Base-by-base conservation (phyloP, 2,113 vertebrate species). In the Jacana jacana region DNA sequence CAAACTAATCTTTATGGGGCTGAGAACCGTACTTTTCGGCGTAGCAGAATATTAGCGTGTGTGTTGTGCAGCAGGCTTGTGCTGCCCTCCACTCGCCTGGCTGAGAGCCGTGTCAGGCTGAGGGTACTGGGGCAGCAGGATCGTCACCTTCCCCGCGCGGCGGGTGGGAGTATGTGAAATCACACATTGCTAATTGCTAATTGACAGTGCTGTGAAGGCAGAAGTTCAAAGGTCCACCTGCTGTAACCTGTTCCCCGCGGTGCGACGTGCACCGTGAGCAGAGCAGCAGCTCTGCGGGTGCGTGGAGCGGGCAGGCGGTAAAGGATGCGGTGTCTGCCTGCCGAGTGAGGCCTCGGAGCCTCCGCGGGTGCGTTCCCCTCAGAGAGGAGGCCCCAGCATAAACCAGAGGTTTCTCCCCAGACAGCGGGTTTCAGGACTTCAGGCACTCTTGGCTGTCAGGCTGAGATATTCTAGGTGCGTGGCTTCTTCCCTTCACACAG, bases 311-410 rank as follows among this genome's bases (percentile, higher is more conserved):
- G 3, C 13, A 73, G 39, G 2, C 1, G 3, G 37, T 10, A 5
- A 33, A 17, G 6, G 6, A 7, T 6, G 17, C 80, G 1, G 1
- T 12, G 49, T 5, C 55, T 57, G 70, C 48, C 2, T 52, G 63
- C 0, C 0, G 4, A 2, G 0, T 0, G 15, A 23, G 23, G 88
- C 31, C 0, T 15, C 6, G 0, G 0, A 7, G 35, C 76, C 66
- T n/a, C 1, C 2, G 48, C 5, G 9, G 0, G 24, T 4, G 22
- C 5, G 1, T 15, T 14, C 1, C 10, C 46, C 9, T 48, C 55
- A 49, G 17, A 28, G 91, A 11, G 8, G 3, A 58, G 83, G 66
- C 81, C 46, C 3, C 0, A 14, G 54, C 12, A 1, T 10, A 89
- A 61, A 68, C 31, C 3, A 8, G 0, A 1, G 39, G 13, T 13